These are phyloP conservation scores for Hippocampus mohnikei DNA, from an alignment of 2,113 vertebrate species.

Conservation along the genomic window DNA sequence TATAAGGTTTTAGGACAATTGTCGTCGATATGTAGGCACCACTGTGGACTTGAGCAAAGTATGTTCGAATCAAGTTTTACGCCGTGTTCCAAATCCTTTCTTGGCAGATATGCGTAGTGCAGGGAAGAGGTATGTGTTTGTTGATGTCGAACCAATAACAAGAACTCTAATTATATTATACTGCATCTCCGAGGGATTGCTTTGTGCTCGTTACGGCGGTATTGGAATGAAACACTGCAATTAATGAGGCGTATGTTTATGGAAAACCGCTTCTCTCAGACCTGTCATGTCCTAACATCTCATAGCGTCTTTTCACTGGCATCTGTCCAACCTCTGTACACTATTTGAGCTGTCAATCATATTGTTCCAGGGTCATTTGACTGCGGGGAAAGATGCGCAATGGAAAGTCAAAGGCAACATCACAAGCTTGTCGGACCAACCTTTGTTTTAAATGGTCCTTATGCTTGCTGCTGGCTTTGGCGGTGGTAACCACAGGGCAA, in stretches of 20 bases:
- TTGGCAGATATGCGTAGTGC: constrained; percentile 14
- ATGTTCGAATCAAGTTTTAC: background rate
- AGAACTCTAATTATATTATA: background rate
- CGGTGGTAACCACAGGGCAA: constrained; percentile 48
- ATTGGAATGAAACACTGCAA: background rate
- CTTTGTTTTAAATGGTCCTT: constrained; percentile 34
- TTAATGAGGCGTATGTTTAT: background rate
- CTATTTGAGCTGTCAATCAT: constrained; percentile 38
- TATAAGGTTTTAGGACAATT: background rate
- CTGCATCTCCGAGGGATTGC: background rate
- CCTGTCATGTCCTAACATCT: constrained; percentile 7
- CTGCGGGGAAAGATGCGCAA: constrained; percentile 69
- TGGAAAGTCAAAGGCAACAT: constrained; percentile 65
- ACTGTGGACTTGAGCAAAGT: background rate
- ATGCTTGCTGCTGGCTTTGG: constrained; percentile 49
- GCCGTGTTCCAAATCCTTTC: background rate
- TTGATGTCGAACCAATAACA: background rate
- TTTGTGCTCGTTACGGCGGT: background rate
- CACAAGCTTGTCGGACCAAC: constrained; percentile 39
- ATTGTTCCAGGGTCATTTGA: constrained; percentile 37
- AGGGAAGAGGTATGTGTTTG: constrained; percentile 30
- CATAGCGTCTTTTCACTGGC: constrained; percentile 44
- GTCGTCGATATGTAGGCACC: background rate
- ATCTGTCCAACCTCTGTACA: constrained; percentile 42
- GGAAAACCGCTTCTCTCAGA: background rate